Evolutionary conservation across 2,113 vertebrate genomes (phyloP).

Genomic region (Bombycilla garrulus): DNA sequence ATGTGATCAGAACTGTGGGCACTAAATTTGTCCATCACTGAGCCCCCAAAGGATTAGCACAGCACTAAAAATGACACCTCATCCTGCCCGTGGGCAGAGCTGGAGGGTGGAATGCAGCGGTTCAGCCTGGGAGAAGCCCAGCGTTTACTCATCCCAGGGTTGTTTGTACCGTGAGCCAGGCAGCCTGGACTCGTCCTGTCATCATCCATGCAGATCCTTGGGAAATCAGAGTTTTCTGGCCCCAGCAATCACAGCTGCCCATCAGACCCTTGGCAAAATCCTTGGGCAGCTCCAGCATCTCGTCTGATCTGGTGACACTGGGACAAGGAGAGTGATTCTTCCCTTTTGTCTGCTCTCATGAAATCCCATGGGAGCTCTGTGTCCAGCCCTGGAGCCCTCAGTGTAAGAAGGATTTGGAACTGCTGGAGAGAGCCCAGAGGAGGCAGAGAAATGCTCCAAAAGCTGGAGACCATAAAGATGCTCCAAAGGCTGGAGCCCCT

Average conservation of each 20-base stretch:
- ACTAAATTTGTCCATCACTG: neutral
- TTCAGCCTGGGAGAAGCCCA: neutral
- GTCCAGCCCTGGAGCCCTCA: neutral
- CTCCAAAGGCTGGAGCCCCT: neutral
- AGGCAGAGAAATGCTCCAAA: neutral
- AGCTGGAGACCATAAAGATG: neutral
- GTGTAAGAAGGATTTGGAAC: fast-evolving
- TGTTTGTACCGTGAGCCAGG: neutral
- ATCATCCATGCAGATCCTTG: fast-evolving
- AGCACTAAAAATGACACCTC: neutral
- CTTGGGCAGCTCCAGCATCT: neutral
- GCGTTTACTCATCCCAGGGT: neutral
- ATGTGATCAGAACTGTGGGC: neutral
- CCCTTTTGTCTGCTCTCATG: neutral
- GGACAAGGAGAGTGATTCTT: neutral
- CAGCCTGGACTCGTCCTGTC: neutral
- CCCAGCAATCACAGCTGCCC: neutral
- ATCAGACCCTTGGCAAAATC: neutral
- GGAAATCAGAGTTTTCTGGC: neutral
- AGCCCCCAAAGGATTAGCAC: neutral
- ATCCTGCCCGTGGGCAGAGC: neutral
- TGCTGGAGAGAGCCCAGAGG: neutral
- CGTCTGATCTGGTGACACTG: neutral
- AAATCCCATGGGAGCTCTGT: neutral
- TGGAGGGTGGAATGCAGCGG: neutral